These are phyloP conservation scores for Zaprionus tsacasi DNA, from an alignment of 1,140 invertebrate species.

Conservation along the genomic window DNA sequence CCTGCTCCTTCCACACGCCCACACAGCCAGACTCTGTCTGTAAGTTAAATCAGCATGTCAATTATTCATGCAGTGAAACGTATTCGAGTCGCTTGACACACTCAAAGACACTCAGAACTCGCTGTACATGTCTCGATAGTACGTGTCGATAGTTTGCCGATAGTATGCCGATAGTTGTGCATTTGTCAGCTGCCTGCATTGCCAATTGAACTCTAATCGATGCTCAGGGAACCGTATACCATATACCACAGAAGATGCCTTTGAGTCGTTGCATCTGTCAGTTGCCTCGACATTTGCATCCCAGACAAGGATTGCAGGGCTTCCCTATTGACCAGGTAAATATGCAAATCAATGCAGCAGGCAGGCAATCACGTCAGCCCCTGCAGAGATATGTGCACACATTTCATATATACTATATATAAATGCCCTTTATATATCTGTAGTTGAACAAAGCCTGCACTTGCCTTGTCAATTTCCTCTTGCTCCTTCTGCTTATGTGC, in stretches of 20 bases:
- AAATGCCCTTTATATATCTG: neutral
- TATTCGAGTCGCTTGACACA: neutral
- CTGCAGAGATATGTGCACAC: slow-evolving; percentile 6
- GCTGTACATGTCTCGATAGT: too few relatives aligned
- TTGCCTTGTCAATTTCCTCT: neutral
- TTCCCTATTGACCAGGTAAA: slow-evolving; percentile 50
- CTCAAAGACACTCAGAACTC: too few relatives aligned
- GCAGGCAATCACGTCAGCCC: slow-evolving; percentile 62
- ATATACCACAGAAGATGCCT: neutral
- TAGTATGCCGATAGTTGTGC: neutral
- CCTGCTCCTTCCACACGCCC: too few relatives aligned
- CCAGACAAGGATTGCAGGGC: neutral
- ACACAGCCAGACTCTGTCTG: neutral
- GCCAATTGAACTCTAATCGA: neutral
- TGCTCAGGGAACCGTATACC: neutral
- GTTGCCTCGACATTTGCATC: neutral
- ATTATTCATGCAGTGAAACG: slow-evolving; percentile 26
- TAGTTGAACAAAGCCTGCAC: neutral
- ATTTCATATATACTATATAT: neutral
- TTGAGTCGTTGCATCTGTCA: neutral
- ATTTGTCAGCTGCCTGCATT: neutral
- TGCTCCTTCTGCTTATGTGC: neutral
- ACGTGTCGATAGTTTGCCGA: too few relatives aligned
- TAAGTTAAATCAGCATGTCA: slow-evolving; percentile 6
- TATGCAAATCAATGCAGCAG: slow-evolving; percentile 74